Base-by-base conservation (phyloP, 2,888 invertebrate genomes). In the Epinotia ramella region DNA sequence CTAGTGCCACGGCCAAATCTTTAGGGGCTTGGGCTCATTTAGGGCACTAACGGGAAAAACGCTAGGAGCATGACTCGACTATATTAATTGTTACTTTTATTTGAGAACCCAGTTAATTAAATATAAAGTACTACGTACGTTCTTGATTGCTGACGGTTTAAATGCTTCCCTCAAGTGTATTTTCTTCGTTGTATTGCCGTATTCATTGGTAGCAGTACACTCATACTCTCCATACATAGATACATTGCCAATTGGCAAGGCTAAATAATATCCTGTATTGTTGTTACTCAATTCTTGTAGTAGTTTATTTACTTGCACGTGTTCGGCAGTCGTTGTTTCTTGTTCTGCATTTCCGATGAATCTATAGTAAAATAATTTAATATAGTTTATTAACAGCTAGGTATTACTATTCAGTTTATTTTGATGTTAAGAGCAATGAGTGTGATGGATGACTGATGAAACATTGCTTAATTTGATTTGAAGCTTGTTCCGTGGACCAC, bases 171-270 rank as follows among this genome's bases (percentile, higher is more conserved):
- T 83, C 6, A 94, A 83, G 13, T 79, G 77, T 28, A 89, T 84
- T 0, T 77, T 75, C 81, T 91, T 93, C 6, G 78, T 83, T 0
- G 83, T 83, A 71, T 81, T 78, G 0, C 94, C 94, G 33, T 81
- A 80, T 5, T 81, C 76, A 72, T 94, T 94, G 9, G 60, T 80
- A 3, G 87, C 92, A 11, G 68, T 80, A 75, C 94, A 94, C 71
- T 86, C 85, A 69, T 90, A 94, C 20, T 80, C 78, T 44, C 94
- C 94, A 66, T 87, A 94, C 1, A 86, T 78, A 18, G 84, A 82
- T 46, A 82, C 82, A 9, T 85, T 81, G 16, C 86, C 81, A 24
- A 88, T 81, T 28, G 79, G 81, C 12, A 91, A 68, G 2, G 73
- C 73, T 6, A 87, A 69, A 33, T 80, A 79, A 28, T 81, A 78